Evolutionary conservation across 2,888 invertebrate species (phyloP).

Genomic region (Platycheirus albimanus): DNA sequence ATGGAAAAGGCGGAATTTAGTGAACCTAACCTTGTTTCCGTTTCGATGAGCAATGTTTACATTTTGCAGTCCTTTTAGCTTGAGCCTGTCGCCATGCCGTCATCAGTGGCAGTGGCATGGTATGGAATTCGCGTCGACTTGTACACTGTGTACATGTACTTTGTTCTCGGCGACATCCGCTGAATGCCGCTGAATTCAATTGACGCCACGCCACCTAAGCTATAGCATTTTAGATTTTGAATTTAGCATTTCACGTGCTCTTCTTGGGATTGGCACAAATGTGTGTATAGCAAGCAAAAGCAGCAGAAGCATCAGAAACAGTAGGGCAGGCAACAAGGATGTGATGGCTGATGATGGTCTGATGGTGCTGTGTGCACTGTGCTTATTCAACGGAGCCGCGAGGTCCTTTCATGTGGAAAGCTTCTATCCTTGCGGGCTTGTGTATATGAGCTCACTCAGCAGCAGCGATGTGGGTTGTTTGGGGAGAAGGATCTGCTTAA

Average conservation of each 20-base stretch:
- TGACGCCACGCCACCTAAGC: constrained; percentile 59
- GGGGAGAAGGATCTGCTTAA: no score
- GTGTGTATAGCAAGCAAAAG: no score
- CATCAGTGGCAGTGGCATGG: constrained; percentile 3
- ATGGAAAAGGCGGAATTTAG: constrained; percentile 64
- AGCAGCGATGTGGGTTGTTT: no score
- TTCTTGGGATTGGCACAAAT: constrained; percentile 33
- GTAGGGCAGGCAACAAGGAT: background rate
- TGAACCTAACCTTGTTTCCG: constrained; percentile 58
- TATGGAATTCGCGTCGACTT: constrained; percentile 24
- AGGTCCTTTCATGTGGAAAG: constrained; percentile 17
- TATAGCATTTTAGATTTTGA: constrained; percentile 51
- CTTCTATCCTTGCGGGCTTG: background rate
- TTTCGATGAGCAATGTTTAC: constrained; percentile 65
- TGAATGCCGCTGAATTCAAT: constrained; percentile 62
- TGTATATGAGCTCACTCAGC: constrained; percentile 5
- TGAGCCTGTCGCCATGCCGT: constrained; percentile 31
- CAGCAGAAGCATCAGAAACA: no score
- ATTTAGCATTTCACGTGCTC: constrained; percentile 29
- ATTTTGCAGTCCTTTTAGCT: constrained; percentile 46
- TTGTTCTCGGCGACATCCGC: constrained; percentile 28
- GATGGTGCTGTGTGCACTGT: background rate
- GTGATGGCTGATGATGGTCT: constrained; percentile 2
- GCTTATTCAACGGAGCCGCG: constrained; percentile 1
- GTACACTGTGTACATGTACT: no score